phyloP scores from a whole-genome alignment of 2,888 invertebrate species.

The Agonum fuliginosum region DNA sequence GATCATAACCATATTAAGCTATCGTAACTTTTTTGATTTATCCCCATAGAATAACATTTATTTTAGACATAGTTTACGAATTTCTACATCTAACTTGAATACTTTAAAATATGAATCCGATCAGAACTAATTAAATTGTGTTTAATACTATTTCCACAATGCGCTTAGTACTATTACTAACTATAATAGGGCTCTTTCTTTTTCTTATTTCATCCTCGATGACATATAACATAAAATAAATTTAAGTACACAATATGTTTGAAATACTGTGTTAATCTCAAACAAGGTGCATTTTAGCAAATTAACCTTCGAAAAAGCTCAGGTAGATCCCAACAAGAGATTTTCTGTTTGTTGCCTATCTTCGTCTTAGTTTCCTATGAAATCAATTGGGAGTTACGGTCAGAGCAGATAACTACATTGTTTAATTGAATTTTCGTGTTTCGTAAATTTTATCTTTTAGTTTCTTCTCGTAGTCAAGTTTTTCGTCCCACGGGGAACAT shows the following conservation, averaged over 20 bases:
- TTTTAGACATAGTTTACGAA: too few relatives aligned
- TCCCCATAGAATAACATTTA: too few relatives aligned
- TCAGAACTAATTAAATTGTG: too few relatives aligned
- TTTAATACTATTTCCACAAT: constrained; percentile 5
- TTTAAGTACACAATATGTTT: constrained; percentile 21
- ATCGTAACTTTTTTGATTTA: too few relatives aligned
- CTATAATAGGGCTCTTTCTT: not conserved
- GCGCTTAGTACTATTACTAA: constrained; percentile 8
- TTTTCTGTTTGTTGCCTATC: constrained; percentile 30
- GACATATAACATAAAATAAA: constrained; percentile 29
- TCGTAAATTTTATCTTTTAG: constrained; percentile 54
- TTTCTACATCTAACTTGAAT: too few relatives aligned
- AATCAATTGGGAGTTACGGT: constrained; percentile 51
- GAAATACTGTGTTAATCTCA: constrained; percentile 30
- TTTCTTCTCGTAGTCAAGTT: constrained; percentile 42
- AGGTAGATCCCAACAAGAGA: not conserved
- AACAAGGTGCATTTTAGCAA: constrained; percentile 29
- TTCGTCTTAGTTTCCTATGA: constrained; percentile 46
- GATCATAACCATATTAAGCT: too few relatives aligned
- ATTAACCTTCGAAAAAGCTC: constrained; percentile 11
- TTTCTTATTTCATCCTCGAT: not conserved
- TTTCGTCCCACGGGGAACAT: constrained; percentile 24
- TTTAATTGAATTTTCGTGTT: constrained; percentile 58
- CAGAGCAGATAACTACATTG: constrained; percentile 55
- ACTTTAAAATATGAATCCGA: too few relatives aligned